Percentiles rank a stretch among this genome's conserved stretches.
Conservation (phyloP, 2,888 invertebrate genomes). For the Tenodera sinensis region DNA sequence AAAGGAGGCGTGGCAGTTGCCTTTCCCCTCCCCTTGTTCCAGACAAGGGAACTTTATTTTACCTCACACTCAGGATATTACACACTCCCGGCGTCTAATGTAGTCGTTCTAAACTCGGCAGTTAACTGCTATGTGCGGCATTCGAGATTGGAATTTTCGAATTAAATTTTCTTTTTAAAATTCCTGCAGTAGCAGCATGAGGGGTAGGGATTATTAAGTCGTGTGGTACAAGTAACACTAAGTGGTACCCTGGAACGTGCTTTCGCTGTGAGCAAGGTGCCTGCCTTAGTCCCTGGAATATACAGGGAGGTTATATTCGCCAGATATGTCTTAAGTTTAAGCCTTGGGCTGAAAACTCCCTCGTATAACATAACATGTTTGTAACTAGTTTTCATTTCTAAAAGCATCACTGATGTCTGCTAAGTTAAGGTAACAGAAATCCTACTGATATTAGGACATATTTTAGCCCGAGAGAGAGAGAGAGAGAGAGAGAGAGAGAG, state of each 20-base stretch:
- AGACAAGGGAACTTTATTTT: background rate
- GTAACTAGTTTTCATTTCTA: no score
- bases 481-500: no score
- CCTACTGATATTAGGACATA: no score
- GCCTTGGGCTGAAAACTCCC: no score
- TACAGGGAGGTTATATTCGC: no score
- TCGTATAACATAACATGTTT: no score
- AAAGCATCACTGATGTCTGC: no score
- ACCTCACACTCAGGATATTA: background rate
- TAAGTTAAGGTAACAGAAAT: no score
- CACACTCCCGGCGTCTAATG: background rate
- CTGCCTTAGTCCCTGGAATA: no score
- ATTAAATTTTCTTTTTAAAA: conserved; percentile 8
- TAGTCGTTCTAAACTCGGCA: background rate
- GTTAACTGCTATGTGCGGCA: background rate
- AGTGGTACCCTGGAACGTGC: background rate
- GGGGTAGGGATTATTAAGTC: background rate
- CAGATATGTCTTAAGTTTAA: no score
- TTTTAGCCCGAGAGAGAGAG: no score
- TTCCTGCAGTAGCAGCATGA: background rate
- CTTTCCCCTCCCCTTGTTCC: background rate
- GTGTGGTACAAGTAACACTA: background rate
- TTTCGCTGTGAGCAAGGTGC: background rate
- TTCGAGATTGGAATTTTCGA: conserved; percentile 7
- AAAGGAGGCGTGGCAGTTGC: background rate